A percentile compares a stretch with the other conserved stretches of the same genome.
Conservation (phyloP, 2,888 invertebrate genomes). For the Aphrophora alni region DNA sequence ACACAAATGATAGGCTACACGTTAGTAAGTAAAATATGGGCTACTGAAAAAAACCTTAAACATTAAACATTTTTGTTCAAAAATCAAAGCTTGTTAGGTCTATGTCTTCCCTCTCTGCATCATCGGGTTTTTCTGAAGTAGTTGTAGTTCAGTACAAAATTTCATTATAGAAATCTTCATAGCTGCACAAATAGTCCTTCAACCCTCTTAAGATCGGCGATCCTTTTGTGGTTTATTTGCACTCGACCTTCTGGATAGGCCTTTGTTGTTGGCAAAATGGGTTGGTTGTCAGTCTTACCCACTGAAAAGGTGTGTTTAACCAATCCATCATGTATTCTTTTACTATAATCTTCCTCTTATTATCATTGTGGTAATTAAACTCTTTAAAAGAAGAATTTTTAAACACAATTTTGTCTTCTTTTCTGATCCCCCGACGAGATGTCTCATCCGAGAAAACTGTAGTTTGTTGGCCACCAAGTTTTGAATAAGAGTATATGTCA, state of each 20-base stretch:
- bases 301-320: slow-evolving; percentile 5
- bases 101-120: not conserved
- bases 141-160: not conserved
- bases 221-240: slow-evolving; percentile 6
- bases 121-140: not conserved
- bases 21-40: too few species aligned
- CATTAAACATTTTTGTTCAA: too few species aligned
- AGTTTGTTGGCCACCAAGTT: slow-evolving; percentile 18
- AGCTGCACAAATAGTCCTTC: not conserved
- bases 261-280: not conserved
- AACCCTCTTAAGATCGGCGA: slow-evolving; percentile 8
- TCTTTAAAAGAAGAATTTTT: slow-evolving; percentile 19
- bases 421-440: not conserved
- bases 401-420: not conserved
- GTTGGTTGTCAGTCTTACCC: not conserved
- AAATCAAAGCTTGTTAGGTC: too few species aligned
- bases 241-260: not conserved
- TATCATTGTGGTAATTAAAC: slow-evolving; percentile 13
- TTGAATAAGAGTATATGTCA: not conserved
- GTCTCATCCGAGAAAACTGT: slow-evolving; percentile 10
- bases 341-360: not conserved
- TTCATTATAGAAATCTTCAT: slow-evolving; percentile 1
- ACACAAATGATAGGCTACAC: too few species aligned
- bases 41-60: too few species aligned
- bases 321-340: slow-evolving; percentile 4